A percentile compares a stretch with the other conserved stretches of the same genome.
phyloP scores from a whole-genome alignment of 2,113 vertebrate genomes.

The Eulemur macaco region DNA sequence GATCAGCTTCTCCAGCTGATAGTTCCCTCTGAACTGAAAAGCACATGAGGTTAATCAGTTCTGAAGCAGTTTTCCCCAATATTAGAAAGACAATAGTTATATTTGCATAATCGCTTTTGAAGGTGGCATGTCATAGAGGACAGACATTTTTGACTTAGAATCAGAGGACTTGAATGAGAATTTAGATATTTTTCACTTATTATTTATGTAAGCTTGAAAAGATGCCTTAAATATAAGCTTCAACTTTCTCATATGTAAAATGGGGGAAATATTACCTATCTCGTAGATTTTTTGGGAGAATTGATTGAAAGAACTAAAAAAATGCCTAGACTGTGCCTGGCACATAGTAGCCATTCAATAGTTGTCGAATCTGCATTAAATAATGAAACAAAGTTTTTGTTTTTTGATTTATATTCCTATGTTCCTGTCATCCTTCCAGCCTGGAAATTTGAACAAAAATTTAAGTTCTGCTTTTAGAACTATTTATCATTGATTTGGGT shows the following conservation, averaged over 20 bases:
- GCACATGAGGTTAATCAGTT: neutral
- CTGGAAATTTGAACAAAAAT: neutral
- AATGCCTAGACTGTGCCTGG: neutral
- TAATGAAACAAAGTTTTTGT: neutral
- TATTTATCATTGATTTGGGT: slow-evolving; percentile 46
- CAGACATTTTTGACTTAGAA: slow-evolving; percentile 12
- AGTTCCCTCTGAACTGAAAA: neutral
- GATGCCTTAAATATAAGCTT: neutral
- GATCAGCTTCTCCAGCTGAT: neutral
- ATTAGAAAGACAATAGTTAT: neutral
- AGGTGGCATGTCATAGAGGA: neutral
- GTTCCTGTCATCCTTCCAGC: neutral
- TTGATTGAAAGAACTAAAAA: neutral
- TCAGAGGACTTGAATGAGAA: neutral
- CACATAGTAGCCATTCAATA: neutral
- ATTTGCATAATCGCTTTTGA: neutral
- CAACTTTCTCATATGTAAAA: neutral
- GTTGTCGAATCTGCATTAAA: neutral
- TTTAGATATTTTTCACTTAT: neutral
- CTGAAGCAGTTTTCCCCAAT: neutral
- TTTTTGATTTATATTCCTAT: neutral
- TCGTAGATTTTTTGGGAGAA: neutral
- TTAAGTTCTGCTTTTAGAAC: slow-evolving; percentile 33
- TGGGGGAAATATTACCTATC: neutral
- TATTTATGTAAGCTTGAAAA: neutral